These are phyloP conservation scores for Rhinolophus ferrumequinum DNA, from an alignment of 2,113 vertebrate genomes.

Conservation along the genomic window DNA sequence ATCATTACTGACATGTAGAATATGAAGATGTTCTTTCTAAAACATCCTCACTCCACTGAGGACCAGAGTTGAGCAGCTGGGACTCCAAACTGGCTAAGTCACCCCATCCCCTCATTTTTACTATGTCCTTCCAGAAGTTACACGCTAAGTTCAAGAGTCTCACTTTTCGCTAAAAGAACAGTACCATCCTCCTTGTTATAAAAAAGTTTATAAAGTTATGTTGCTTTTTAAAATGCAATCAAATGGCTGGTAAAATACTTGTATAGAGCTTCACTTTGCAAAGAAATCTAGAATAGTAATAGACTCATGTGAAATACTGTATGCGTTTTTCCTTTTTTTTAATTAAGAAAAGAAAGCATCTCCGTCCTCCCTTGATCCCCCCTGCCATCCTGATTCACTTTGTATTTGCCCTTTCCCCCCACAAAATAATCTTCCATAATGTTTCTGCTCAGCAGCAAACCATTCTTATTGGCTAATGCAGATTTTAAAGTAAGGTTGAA, in stretches of 20 bases:
- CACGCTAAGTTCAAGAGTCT: neutral
- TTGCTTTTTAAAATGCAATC: neutral
- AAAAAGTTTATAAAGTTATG: neutral
- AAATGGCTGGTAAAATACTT: neutral
- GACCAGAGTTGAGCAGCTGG: neutral
- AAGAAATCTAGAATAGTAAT: neutral
- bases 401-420: neutral
- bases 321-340: neutral
- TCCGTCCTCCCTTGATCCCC: neutral
- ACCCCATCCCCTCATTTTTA: neutral
- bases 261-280: neutral
- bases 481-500: conserved; percentile 28
- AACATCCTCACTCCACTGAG: neutral
- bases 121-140: neutral
- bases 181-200: neutral
- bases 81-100: neutral
- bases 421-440: neutral
- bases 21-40: neutral
- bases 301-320: neutral
- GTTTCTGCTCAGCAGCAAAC: neutral
- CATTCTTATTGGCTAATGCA: neutral
- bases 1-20: neutral
- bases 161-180: neutral
- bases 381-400: neutral
- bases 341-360: neutral